Evolutionary conservation across 2,797 vertebrate species (phyloP).

Genomic region (Vireo griseus): DNA sequence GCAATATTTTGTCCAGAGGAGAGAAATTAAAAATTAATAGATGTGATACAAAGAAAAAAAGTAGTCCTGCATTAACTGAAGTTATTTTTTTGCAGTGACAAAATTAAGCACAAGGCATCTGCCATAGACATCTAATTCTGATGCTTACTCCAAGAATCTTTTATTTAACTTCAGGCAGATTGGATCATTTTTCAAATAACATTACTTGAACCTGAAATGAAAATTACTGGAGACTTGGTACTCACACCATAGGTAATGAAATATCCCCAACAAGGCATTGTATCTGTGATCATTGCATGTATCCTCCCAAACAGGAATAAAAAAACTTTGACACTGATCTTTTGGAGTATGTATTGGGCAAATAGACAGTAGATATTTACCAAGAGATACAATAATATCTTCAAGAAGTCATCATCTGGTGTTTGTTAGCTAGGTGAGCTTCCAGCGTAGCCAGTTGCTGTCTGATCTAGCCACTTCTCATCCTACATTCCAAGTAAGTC

Average conservation of each 20-base stretch:
- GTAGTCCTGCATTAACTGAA: background rate
- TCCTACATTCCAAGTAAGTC: slow-evolving; percentile 37
- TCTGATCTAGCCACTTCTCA: slow-evolving; percentile 1
- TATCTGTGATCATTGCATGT: background rate
- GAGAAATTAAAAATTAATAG: background rate
- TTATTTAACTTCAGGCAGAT: background rate
- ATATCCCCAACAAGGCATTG: background rate
- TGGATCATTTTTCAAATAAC: background rate
- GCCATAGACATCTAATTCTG: background rate
- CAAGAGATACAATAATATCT: background rate
- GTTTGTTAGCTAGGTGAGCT: background rate
- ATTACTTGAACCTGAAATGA: background rate
- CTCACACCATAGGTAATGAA: background rate
- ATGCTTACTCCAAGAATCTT: background rate
- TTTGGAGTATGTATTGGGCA: background rate
- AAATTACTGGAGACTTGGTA: background rate
- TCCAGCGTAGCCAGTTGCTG: background rate
- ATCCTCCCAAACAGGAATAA: background rate
- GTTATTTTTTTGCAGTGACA: background rate
- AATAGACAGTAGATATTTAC: background rate
- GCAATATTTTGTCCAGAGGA: background rate
- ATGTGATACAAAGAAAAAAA: background rate
- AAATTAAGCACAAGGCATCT: background rate
- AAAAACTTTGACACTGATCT: background rate
- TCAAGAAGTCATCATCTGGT: background rate